Evolutionary conservation across 2,113 vertebrate genomes (phyloP).

Genomic region (Pelmatolapia mariae): DNA sequence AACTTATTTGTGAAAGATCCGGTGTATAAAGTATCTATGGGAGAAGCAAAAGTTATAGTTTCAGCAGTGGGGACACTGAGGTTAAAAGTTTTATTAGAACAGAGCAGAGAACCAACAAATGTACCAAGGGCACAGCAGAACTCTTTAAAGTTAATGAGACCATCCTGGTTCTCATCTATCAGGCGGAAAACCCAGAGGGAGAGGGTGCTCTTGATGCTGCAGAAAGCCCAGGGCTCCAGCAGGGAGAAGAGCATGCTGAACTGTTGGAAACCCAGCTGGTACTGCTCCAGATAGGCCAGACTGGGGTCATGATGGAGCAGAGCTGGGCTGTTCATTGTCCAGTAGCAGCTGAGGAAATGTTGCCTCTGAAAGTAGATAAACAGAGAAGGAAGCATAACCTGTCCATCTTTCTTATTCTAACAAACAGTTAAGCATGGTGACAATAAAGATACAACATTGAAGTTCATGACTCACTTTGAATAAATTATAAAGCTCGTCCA

Average conservation of each 20-base stretch:
- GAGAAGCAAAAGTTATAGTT: background rate
- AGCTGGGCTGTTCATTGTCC: conserved; percentile 75
- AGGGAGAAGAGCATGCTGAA: conserved; percentile 84
- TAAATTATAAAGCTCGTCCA: conserved; percentile 89
- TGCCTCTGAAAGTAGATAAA: conserved; percentile 78
- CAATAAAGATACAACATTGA: background rate
- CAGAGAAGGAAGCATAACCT: background rate
- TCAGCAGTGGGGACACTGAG: background rate
- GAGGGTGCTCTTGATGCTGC: conserved; percentile 78
- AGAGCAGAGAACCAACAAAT: background rate
- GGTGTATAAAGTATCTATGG: conserved; percentile 84
- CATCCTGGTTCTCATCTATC: conserved; percentile 83
- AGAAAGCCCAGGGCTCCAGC: conserved; percentile 89
- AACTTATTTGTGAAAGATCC: conserved; percentile 94
- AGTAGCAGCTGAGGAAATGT: conserved; percentile 94
- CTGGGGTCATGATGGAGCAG: conserved; percentile 92
- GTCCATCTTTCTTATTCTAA: background rate
- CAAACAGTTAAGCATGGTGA: background rate
- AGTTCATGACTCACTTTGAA: conserved; percentile 83
- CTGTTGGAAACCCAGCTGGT: conserved; percentile 88
- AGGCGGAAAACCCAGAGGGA: conserved; percentile 87
- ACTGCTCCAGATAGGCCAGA: conserved; percentile 93
- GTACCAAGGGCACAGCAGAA: conserved; percentile 85
- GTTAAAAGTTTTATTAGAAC: background rate
- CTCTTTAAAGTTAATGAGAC: conserved; percentile 95